phyloP scores from a whole-genome alignment of 2,113 vertebrate genomes.

The Centropus unirufus region DNA sequence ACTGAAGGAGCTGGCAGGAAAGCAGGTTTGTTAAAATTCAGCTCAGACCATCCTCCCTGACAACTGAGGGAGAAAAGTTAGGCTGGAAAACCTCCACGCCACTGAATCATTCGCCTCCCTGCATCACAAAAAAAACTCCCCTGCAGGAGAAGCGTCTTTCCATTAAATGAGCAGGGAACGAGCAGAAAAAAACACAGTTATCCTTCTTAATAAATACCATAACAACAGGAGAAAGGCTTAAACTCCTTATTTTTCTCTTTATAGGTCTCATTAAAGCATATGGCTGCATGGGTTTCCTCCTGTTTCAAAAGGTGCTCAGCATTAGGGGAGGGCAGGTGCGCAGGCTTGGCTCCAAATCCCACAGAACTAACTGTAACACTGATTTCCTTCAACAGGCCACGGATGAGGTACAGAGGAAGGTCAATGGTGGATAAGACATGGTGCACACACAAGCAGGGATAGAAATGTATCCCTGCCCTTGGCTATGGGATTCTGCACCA shows the following conservation, averaged over 20 bases:
- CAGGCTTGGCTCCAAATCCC: neutral
- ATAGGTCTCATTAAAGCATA: accelerated
- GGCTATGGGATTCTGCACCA: accelerated
- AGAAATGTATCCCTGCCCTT: neutral
- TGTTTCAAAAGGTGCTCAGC: accelerated
- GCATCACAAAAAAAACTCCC: neutral
- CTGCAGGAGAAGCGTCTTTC: neutral
- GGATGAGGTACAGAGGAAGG: neutral
- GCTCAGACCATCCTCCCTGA: constrained; percentile 31
- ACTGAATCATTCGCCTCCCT: neutral
- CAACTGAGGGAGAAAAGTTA: neutral
- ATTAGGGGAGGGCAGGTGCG: neutral
- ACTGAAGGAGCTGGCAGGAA: constrained; percentile 14
- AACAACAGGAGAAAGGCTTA: neutral
- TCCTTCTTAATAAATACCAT: accelerated
- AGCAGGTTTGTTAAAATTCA: constrained; percentile 37
- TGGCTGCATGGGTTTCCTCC: accelerated
- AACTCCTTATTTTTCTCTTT: neutral
- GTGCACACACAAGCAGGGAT: neutral
- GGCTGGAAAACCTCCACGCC: neutral
- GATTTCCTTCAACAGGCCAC: neutral
- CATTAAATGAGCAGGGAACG: neutral
- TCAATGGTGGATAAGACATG: accelerated
- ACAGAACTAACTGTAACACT: accelerated
- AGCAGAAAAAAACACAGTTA: neutral